Evolutionary conservation across 2,113 vertebrate genomes (phyloP).

Genomic region (Artemisiospiza belli): DNA sequence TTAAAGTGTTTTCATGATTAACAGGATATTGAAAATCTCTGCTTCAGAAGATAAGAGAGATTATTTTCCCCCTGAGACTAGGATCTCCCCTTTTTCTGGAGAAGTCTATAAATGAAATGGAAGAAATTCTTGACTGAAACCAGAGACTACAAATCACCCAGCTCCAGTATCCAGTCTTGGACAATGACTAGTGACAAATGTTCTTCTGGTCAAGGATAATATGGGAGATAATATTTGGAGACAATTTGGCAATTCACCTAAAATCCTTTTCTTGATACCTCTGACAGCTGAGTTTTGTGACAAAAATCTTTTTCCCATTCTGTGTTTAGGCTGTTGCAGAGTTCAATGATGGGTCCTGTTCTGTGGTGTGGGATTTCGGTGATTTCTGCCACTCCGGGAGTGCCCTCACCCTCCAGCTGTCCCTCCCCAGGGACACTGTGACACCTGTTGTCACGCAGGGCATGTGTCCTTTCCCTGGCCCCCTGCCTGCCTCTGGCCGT

Average conservation of each 20-base stretch:
- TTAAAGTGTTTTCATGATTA: not conserved
- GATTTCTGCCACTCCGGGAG: not conserved
- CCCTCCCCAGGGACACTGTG: accelerated
- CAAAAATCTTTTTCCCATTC: not conserved
- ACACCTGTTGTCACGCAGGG: accelerated
- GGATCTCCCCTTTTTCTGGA: not conserved
- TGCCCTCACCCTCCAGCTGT: not conserved
- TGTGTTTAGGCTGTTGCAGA: not conserved
- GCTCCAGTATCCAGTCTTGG: not conserved
- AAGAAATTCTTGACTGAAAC: not conserved
- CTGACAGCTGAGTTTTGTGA: not conserved
- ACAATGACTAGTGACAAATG: not conserved
- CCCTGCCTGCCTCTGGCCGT: not conserved
- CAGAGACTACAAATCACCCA: not conserved
- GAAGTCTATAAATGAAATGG: not conserved
- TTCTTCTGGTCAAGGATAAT: not conserved
- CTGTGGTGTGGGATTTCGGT: not conserved
- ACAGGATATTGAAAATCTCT: not conserved
- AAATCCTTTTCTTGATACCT: not conserved
- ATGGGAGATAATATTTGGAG: not conserved
- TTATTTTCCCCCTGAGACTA: not conserved
- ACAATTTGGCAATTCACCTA: not conserved
- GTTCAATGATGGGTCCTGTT: not conserved
- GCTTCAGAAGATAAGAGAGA: not conserved
- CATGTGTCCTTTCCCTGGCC: not conserved